A percentile compares a stretch with the other conserved stretches of the same genome.
phyloP scores from a whole-genome alignment of 2,888 invertebrate species.

The Subacronicta megacephala region DNA sequence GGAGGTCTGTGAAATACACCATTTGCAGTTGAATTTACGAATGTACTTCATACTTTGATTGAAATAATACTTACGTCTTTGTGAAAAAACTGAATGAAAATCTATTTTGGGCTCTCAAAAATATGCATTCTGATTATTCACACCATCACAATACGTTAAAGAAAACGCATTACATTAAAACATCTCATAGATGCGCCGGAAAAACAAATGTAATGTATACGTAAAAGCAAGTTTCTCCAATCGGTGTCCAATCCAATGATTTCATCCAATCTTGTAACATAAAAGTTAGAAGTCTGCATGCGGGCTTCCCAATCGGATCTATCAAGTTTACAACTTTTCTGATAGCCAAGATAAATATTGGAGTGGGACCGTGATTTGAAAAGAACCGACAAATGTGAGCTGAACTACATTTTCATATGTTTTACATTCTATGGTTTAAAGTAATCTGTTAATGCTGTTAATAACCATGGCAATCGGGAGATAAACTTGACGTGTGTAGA shows the following conservation, averaged over 20 bases:
- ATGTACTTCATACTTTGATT: slow-evolving; percentile 4
- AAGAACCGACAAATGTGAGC: slow-evolving; percentile 41
- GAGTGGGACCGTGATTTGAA: slow-evolving; percentile 54
- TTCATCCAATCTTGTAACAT: slow-evolving; percentile 76
- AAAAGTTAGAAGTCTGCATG: slow-evolving; percentile 80
- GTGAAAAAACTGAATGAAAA: slow-evolving; percentile 5
- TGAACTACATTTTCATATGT: slow-evolving; percentile 20
- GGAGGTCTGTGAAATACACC: slow-evolving; percentile 5
- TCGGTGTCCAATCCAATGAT: slow-evolving; percentile 58
- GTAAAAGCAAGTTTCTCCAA: slow-evolving; percentile 49
- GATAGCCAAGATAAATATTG: slow-evolving; percentile 75
- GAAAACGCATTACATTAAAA: slow-evolving; percentile 21
- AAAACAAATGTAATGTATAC: slow-evolving; percentile 32
- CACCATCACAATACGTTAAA: slow-evolving; percentile 19
- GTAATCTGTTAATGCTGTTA: too few relatives aligned
- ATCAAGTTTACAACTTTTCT: slow-evolving; percentile 75
- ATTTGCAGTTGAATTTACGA: slow-evolving; percentile 9
- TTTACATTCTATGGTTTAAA: not conserved
- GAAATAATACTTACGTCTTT: slow-evolving; percentile 17
- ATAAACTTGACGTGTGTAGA: too few relatives aligned
- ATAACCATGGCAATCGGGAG: too few relatives aligned
- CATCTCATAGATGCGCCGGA: slow-evolving; percentile 9
- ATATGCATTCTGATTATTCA: slow-evolving; percentile 34
- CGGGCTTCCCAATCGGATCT: slow-evolving; percentile 76
- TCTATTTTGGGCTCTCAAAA: too few relatives aligned